A percentile compares a stretch with the other conserved stretches of the same genome.
These are phyloP conservation scores for Dasypus novemcinctus DNA, from an alignment of 2,113 vertebrate genomes.

Conservation along the genomic window DNA sequence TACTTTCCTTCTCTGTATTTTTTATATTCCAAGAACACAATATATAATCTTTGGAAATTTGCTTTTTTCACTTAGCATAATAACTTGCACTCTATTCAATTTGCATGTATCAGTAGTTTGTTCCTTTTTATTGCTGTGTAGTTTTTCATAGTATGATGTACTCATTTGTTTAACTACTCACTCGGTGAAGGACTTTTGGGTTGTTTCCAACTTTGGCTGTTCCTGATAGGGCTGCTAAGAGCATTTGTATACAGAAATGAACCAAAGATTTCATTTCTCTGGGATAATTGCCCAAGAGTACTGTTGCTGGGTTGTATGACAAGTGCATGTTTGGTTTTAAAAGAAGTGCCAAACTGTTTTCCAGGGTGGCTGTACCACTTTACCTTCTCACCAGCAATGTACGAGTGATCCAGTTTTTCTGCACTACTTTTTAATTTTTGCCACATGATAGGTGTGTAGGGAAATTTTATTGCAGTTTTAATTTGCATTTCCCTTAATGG, in stretches of 20 bases:
- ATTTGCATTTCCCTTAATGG: neutral
- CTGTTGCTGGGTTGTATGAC: neutral
- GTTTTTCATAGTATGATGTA: neutral
- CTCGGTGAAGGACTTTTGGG: neutral
- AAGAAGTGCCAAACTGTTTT: neutral
- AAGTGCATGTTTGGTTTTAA: neutral
- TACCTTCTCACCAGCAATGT: neutral
- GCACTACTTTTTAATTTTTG: neutral
- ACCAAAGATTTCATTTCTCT: neutral
- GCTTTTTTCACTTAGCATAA: neutral
- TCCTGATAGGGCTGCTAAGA: neutral
- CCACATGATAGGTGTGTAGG: neutral
- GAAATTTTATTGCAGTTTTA: neutral
- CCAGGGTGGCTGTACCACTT: no score
- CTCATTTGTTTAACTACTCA: neutral
- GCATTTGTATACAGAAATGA: neutral
- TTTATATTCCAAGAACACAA: neutral
- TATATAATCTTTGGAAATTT: neutral
- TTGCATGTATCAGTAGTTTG: neutral
- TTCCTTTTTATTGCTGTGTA: neutral
- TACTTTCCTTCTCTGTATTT: neutral
- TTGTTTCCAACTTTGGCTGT: neutral
- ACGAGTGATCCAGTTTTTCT: neutral
- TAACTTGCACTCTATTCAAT: neutral
- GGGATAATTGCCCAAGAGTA: neutral